phyloP scores from a whole-genome alignment of 2,113 vertebrate genomes.

The Eurypyga helias region DNA sequence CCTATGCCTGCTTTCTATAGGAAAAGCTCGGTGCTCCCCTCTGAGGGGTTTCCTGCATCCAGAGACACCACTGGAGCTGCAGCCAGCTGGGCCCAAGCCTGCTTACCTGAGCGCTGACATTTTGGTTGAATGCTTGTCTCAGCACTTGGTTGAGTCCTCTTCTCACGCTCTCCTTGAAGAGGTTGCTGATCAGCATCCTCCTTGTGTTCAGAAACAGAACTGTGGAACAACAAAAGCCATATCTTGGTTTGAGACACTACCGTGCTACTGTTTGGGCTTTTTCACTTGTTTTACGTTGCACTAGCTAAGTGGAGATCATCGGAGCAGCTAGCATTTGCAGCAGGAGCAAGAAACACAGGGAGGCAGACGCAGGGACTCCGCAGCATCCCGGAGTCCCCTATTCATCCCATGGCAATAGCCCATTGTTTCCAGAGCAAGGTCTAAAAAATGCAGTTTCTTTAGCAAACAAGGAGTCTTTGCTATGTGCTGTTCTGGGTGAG shows the following conservation, averaged over 20 bases:
- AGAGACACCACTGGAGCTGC: neutral
- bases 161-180: slow-evolving; percentile 86
- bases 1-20: neutral
- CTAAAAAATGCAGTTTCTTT: neutral
- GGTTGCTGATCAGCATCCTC: slow-evolving; percentile 82
- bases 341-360: neutral
- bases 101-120: slow-evolving; percentile 86
- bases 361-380: neutral
- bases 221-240: slow-evolving; percentile 63
- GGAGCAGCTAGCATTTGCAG: neutral
- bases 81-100: neutral
- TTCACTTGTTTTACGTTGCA: neutral
- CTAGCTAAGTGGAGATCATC: neutral
- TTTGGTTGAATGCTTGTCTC: slow-evolving; percentile 88
- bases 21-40: neutral
- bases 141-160: slow-evolving; percentile 88
- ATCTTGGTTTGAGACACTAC: neutral
- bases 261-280: neutral
- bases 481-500: neutral
- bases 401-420: neutral
- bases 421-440: neutral
- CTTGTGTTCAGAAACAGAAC: slow-evolving; percentile 91
- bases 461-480: neutral
- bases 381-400: neutral
- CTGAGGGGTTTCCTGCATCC: neutral